Conservation (phyloP, 2,888 invertebrate genomes). For the Cryptus viduatorius region DNA sequence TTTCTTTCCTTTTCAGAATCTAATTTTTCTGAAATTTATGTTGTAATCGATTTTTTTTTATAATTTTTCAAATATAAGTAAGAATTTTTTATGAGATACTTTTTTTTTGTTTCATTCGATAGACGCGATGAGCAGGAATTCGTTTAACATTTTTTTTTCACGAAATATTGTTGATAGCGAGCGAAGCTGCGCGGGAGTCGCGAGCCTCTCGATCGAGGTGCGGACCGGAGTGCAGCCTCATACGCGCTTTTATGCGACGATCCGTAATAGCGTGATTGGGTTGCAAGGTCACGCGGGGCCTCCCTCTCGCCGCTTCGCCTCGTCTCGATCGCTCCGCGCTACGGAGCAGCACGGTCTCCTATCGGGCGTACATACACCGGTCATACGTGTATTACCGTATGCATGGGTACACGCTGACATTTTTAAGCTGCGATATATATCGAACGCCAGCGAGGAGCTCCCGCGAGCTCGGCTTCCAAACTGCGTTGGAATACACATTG, state of each 20-base stretch:
- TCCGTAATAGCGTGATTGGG: constrained; percentile 66
- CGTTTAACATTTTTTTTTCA: background rate
- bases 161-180: too few species aligned
- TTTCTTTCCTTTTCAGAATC: too few species aligned
- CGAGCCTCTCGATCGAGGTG: constrained; percentile 9
- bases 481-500: constrained; percentile 32
- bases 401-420: constrained; percentile 14
- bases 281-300: constrained; percentile 65
- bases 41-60: too few species aligned
- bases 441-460: constrained; percentile 43
- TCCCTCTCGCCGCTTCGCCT: constrained; percentile 41
- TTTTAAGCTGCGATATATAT: constrained; percentile 41
- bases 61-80: too few species aligned
- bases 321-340: constrained; percentile 56
- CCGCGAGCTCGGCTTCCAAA: constrained; percentile 39
- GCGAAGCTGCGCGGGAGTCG: too few species aligned
- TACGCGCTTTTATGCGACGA: constrained; percentile 66
- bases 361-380: background rate
- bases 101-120: background rate
- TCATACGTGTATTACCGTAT: background rate
- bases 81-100: too few species aligned
- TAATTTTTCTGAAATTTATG: too few species aligned
- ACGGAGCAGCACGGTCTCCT: constrained; percentile 59
- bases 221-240: constrained; percentile 41
- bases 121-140: background rate